phyloP scores from a whole-genome alignment of 2,888 invertebrate genomes.

The Sclerodermus sp. region DNA sequence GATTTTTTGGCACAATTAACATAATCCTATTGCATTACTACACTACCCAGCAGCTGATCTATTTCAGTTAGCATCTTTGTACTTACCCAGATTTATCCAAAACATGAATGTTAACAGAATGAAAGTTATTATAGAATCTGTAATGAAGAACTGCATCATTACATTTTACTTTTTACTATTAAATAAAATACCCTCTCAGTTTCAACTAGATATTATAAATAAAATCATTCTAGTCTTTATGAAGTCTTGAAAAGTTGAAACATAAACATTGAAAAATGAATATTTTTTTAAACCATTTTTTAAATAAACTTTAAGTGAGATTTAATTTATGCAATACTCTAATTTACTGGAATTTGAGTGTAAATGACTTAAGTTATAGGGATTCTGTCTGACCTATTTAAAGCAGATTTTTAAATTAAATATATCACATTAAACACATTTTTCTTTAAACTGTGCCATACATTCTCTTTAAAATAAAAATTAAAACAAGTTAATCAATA shows the following conservation, averaged over 20 bases:
- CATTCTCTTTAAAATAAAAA: not conserved
- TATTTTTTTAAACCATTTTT: no score
- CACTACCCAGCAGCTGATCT: slow-evolving; percentile 41
- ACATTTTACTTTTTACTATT: no score
- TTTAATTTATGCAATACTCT: not conserved
- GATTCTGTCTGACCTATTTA: not conserved
- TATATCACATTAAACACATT: slow-evolving; percentile 2
- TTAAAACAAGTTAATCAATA: not conserved
- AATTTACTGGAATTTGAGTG: no score
- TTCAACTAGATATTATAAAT: no score
- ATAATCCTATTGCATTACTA: slow-evolving; percentile 32
- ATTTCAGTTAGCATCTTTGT: slow-evolving; percentile 40
- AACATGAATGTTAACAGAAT: slow-evolving; percentile 4
- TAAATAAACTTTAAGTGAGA: no score
- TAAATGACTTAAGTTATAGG: no score
- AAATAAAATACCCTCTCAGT: no score
- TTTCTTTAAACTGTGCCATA: not conserved
- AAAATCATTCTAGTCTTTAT: no score
- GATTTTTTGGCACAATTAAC: slow-evolving; percentile 45
- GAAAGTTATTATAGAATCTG: not conserved
- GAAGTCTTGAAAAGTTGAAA: no score
- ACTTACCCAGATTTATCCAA: slow-evolving; percentile 19
- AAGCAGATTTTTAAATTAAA: not conserved
- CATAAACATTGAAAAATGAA: no score
- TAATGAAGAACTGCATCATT: no score